Percentiles rank a stretch among this genome's conserved stretches.
Evolutionary conservation across 2,113 vertebrate species (phyloP).

Genomic region (Thymallus thymallus): DNA sequence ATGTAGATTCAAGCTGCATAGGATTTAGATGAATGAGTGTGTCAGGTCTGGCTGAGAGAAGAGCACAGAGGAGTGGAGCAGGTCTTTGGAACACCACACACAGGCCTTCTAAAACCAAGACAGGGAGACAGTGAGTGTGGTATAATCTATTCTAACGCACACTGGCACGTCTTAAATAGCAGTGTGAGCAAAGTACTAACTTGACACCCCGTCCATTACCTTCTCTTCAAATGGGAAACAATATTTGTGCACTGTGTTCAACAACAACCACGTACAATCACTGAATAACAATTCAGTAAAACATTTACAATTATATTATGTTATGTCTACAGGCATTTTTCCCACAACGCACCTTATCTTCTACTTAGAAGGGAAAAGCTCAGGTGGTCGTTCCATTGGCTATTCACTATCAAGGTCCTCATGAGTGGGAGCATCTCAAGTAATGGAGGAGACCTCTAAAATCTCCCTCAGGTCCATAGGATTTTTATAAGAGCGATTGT

Average conservation of each 20-base stretch:
- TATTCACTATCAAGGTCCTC: not conserved
- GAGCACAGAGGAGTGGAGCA: conserved; percentile 78
- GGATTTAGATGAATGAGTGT: conserved; percentile 90
- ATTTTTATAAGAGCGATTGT: not conserved
- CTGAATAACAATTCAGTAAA: not conserved
- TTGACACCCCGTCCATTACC: conserved; percentile 54
- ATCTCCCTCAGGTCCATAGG: not conserved
- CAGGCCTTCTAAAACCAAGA: conserved; percentile 87
- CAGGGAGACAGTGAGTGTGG: conserved; percentile 81
- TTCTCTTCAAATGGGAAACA: not conserved
- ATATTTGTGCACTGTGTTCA: conserved; percentile 60
- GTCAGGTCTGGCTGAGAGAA: conserved; percentile 87
- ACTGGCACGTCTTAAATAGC: conserved; percentile 85
- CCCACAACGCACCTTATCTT: not conserved
- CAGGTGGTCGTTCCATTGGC: not conserved
- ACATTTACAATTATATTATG: not conserved
- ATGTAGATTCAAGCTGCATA: conserved; percentile 94
- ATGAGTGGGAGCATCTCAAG: not conserved
- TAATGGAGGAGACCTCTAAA: not conserved
- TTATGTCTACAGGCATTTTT: not conserved
- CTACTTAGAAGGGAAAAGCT: not conserved
- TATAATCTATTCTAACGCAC: conserved; percentile 82
- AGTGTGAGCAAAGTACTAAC: conserved; percentile 75
- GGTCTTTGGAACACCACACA: conserved; percentile 80
- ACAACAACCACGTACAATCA: conserved; percentile 64